Evolutionary conservation across 2,113 vertebrate species (phyloP).

Genomic region (Sylvilagus bachmani): DNA sequence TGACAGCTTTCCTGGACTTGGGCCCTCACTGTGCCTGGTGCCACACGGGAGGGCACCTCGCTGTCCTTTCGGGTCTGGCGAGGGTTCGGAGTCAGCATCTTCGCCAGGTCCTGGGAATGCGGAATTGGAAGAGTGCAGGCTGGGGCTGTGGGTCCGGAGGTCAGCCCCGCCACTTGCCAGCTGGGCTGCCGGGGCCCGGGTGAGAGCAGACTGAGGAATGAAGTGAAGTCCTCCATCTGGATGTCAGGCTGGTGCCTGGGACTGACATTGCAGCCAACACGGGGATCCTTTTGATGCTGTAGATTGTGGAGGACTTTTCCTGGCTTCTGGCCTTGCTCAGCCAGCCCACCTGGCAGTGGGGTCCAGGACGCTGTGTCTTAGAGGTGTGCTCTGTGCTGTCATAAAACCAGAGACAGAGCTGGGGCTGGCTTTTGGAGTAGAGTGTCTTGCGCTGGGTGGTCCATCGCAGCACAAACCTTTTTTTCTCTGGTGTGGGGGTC

Average conservation of each 20-base stretch:
- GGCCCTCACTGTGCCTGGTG: neutral
- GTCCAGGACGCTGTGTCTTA: neutral
- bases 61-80: neutral
- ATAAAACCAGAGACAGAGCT: neutral
- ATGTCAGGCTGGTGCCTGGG: neutral
- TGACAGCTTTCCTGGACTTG: neutral
- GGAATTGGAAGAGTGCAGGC: neutral
- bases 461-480: too few relatives aligned
- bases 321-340: neutral
- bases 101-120: neutral
- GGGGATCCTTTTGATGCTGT: constrained; percentile 31
- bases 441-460: too few relatives aligned
- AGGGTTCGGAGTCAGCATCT: neutral
- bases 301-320: constrained; percentile 1
- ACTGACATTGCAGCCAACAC: neutral
- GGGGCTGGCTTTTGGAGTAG: too few relatives aligned
- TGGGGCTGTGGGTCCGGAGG: neutral
- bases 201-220: neutral
- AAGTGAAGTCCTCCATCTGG: neutral
- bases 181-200: too few relatives aligned
- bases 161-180: neutral
- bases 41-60: neutral
- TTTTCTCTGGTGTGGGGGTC: neutral
- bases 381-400: neutral
- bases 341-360: neutral